Percentiles rank a stretch among this genome's conserved stretches.
Conservation (phyloP, 1,140 invertebrate genomes). For the Ganaspis sp. region DNA sequence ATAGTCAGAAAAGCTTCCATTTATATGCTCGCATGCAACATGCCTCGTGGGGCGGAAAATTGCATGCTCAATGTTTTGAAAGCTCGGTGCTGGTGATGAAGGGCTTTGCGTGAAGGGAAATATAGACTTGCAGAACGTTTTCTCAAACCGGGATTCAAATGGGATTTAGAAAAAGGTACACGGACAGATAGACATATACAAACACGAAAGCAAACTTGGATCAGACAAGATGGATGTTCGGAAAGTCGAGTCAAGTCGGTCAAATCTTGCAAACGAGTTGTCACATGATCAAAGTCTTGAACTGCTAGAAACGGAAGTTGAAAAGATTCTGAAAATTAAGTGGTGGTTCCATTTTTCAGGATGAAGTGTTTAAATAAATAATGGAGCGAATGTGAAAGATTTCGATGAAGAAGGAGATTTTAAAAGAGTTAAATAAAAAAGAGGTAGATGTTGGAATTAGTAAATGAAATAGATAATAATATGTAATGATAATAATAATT, state of each 20-base stretch:
- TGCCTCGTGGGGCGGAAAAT: constrained; percentile 50
- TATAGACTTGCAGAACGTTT: constrained; percentile 21
- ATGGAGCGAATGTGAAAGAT: too few relatives aligned
- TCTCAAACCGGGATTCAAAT: not conserved
- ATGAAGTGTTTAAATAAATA: too few relatives aligned
- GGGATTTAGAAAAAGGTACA: constrained; percentile 30
- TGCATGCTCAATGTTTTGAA: constrained; percentile 50
- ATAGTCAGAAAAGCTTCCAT: constrained; percentile 48
- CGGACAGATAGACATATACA: constrained; percentile 47
- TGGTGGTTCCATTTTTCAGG: too few relatives aligned
- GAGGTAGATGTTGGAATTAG: too few relatives aligned
- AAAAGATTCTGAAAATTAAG: not conserved
- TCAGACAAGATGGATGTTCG: constrained; percentile 45
- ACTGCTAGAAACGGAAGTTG: not conserved
- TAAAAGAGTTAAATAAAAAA: too few relatives aligned
- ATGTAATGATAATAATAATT: too few relatives aligned
- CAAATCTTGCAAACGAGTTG: constrained; percentile 34
- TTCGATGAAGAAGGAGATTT: too few relatives aligned
- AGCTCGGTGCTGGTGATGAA: constrained; percentile 38
- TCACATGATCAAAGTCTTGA: constrained; percentile 41
- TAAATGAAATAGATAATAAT: too few relatives aligned
- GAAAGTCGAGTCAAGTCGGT: constrained; percentile 41
- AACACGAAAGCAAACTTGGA: constrained; percentile 47
- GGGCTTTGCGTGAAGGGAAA: constrained; percentile 39
- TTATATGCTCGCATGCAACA: constrained; percentile 56